phyloP scores from a whole-genome alignment of 2,888 invertebrate genomes.

The Lasioglossum pauxillum region DNA sequence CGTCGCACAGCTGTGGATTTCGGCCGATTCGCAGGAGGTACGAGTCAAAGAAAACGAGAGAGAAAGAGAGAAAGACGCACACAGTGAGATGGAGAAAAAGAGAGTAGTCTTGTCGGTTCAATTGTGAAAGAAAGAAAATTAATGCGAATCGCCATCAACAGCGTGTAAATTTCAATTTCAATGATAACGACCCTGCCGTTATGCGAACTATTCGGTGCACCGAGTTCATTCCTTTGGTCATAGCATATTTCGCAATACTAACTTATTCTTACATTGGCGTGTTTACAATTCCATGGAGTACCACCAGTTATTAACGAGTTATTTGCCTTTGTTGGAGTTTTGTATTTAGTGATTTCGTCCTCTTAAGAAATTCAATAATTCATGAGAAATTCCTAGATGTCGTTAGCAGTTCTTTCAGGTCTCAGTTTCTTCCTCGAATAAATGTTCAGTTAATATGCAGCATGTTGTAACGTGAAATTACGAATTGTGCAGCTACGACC shows the following conservation, averaged over 20 bases:
- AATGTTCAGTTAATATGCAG: not conserved
- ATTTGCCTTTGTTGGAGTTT: not conserved
- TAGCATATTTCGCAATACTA: not conserved
- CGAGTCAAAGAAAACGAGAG: not conserved
- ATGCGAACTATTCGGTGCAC: conserved; percentile 4
- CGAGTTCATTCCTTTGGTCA: not conserved
- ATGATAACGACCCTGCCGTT: conserved; percentile 22
- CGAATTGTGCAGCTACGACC: not conserved
- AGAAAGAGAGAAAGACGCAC: not conserved
- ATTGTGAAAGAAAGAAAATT: conserved; percentile 63
- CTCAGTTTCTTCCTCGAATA: not conserved
- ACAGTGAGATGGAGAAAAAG: not conserved
- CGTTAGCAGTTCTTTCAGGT: not conserved
- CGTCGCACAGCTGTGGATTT: conserved; percentile 60
- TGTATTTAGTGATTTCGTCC: not conserved
- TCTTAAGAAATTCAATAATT: not conserved
- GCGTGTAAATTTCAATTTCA: conserved; percentile 32
- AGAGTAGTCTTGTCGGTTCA: conserved; percentile 27
- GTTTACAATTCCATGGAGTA: not conserved
- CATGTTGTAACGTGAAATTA: not conserved
- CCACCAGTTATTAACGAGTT: not conserved
- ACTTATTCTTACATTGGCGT: not conserved
- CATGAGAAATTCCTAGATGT: not conserved
- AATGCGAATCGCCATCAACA: conserved; percentile 24
- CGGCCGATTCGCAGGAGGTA: conserved; percentile 47